phyloP scores from a whole-genome alignment of 2,113 vertebrate genomes.

The Ovibos moschatus region DNA sequence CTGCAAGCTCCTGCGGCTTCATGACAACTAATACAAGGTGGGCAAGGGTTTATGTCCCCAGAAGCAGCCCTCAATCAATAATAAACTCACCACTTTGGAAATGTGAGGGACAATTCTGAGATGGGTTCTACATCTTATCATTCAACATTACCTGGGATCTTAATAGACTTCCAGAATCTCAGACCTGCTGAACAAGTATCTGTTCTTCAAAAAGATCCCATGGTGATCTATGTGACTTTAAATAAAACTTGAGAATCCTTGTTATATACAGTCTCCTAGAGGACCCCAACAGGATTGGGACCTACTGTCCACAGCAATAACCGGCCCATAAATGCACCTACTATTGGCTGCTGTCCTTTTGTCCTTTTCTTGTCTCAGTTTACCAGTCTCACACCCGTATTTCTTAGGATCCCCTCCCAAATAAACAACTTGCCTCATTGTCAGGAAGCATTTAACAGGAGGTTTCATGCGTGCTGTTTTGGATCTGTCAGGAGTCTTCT shows the following conservation, averaged over 20 bases:
- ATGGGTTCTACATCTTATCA: neutral
- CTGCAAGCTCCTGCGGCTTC: neutral
- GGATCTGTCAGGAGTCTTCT: too few relatives aligned
- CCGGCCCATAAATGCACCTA: neutral
- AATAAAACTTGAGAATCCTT: neutral
- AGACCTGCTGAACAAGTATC: neutral
- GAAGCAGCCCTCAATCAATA: neutral
- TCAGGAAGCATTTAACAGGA: too few relatives aligned
- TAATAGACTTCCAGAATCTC: neutral
- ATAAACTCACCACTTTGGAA: neutral
- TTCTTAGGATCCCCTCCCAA: neutral
- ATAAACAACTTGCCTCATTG: neutral
- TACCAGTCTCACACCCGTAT: neutral
- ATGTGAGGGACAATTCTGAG: neutral
- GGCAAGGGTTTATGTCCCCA: neutral
- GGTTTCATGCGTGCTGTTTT: too few relatives aligned
- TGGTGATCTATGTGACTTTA: neutral
- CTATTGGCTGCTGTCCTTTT: neutral
- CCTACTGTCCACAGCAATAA: neutral
- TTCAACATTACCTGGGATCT: neutral
- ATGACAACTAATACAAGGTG: neutral
- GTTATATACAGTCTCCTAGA: neutral
- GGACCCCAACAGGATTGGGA: neutral
- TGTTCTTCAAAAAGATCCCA: neutral
- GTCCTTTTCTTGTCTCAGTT: neutral